Evolutionary conservation across 2,888 invertebrate genomes (phyloP), one percentile per base, ranked within the genome.

Genomic region (Uropetala carovei): DNA sequence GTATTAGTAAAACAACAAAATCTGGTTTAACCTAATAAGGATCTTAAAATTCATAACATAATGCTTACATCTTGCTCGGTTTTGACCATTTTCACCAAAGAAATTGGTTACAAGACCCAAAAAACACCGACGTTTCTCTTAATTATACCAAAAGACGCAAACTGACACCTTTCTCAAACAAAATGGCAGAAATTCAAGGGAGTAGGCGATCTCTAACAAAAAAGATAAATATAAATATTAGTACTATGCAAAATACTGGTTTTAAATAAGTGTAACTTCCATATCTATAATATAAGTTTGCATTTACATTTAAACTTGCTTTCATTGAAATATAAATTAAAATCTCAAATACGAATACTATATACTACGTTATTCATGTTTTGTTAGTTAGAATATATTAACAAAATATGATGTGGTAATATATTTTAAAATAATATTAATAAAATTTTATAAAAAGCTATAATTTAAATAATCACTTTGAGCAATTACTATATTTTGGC

Each of bases 51-150:
- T 11, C 11, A 18, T 0, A 5, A 18, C 0, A 43, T 0, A 43
- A 56, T 43, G 64, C 89, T 89, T 43, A 89, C 89, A n/a, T 89
- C 89, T 56, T 89, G 89, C 14, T 89, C 89, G 10, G 89, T 89
- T 43, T 89, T 89, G 5, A 89, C 89, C 89, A 89, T 89, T 68
- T 89, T 43, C 43, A 3, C 10, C 11, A 43, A 56, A 22, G 13
- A 60, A 27, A 10, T 30, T 16, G n/a, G 10, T 10, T 27, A 10
- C 22, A 75, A 75, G 13, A 16, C 10, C 5, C n/a, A 0, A 60
- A 60, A 22, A 0, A 89, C 64, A 64, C 89, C 75, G 22, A 27
- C 75, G 22, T 27, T 75, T 8, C n/a, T n/a, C 43, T 68, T 60
- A 11, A 13, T 30, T 30, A 64, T 18, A 64, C 59, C 7, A 8